Conservation (phyloP, 2,888 invertebrate genomes). For the Drosophila antonietae region DNA sequence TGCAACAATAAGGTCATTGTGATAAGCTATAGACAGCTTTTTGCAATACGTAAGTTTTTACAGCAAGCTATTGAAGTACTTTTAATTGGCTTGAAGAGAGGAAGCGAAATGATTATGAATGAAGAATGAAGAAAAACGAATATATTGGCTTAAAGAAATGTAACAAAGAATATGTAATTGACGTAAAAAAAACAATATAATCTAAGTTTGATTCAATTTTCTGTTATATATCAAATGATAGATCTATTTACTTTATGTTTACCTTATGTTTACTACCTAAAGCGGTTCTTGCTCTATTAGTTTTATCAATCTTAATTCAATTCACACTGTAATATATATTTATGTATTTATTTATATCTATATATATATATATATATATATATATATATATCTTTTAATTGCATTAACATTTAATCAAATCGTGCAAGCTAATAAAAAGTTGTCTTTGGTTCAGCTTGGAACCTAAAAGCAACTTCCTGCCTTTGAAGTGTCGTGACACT, state of each 20-base stretch:
- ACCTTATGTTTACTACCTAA: too few relatives aligned
- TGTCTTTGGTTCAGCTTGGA: neutral
- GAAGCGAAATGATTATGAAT: too few relatives aligned
- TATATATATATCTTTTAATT: neutral
- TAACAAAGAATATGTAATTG: too few relatives aligned
- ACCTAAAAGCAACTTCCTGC: neutral
- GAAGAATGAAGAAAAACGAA: too few relatives aligned
- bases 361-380: neutral
- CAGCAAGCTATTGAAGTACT: neutral
- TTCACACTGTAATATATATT: too few relatives aligned
- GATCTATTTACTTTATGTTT: neutral
- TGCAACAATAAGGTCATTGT: neutral
- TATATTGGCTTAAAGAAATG: too few relatives aligned
- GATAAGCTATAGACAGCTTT: neutral
- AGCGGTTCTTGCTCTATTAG: neutral
- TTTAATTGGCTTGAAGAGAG: neutral
- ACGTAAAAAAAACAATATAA: too few relatives aligned
- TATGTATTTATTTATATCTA: neutral
- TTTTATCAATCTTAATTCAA: neutral
- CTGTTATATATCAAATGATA: neutral
- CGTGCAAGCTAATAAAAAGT: neutral
- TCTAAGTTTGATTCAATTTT: neutral
- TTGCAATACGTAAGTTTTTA: neutral
- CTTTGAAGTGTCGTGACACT: neutral
- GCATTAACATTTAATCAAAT: neutral